A percentile compares a stretch with the other conserved stretches of the same genome.
phyloP scores from a whole-genome alignment of 2,113 vertebrate species.

The Raja brachyura region DNA sequence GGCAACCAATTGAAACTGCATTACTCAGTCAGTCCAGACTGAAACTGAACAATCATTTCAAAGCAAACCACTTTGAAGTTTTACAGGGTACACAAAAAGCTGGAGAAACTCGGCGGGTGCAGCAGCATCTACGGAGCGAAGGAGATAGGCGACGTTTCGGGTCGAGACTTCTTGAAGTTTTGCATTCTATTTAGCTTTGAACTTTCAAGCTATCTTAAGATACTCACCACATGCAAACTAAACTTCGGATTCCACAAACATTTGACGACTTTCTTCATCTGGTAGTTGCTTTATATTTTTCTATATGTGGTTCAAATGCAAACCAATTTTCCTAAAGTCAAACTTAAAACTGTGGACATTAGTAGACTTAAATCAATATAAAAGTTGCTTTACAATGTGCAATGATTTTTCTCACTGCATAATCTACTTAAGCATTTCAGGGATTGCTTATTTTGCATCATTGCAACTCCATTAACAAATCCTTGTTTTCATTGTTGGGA shows the following conservation, averaged over 20 bases:
- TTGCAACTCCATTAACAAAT: background rate
- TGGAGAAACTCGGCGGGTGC: too few relatives aligned
- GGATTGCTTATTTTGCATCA: background rate
- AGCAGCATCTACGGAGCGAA: too few relatives aligned
- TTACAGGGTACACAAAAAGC: too few relatives aligned
- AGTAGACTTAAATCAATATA: background rate
- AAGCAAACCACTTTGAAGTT: constrained; percentile 4
- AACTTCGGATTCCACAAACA: background rate
- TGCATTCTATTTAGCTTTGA: background rate
- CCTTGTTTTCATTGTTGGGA: background rate
- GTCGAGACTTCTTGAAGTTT: too few relatives aligned
- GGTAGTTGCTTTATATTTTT: background rate
- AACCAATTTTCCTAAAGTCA: background rate
- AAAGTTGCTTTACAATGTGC: background rate
- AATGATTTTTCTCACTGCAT: background rate
- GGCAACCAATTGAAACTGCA: background rate
- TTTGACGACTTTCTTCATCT: background rate
- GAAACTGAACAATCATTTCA: background rate
- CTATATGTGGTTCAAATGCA: background rate
- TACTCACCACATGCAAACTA: background rate
- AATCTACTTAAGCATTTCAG: background rate
- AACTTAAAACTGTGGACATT: background rate
- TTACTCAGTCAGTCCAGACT: background rate
- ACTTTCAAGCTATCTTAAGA: background rate
- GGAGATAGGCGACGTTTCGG: too few relatives aligned